Evolutionary conservation across 1,140 invertebrate species (phyloP).

Genomic region (Drosophila truncata): DNA sequence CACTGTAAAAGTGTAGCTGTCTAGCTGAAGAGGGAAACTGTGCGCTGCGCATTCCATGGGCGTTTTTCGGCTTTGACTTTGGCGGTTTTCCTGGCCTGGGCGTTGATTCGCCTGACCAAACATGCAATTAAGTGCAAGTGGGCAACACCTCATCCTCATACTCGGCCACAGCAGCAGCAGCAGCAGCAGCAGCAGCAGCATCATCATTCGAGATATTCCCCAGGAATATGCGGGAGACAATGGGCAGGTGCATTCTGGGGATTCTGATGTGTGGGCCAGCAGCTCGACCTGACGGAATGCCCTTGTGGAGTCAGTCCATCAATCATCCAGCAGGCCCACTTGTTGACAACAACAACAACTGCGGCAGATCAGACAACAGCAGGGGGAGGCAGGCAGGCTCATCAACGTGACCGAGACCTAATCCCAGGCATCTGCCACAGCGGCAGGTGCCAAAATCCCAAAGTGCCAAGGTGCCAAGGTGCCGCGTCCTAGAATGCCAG

Average conservation of each 20-base stretch:
- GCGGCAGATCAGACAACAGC: conserved; percentile 11
- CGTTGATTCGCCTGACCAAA: conserved; percentile 72
- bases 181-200: background rate
- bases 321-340: conserved; percentile 49
- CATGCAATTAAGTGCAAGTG: conserved; percentile 79
- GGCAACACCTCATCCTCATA: conserved; percentile 67
- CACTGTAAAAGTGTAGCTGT: conserved; percentile 10
- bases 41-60: conserved; percentile 57
- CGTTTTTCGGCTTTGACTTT: conserved; percentile 56
- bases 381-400: conserved; percentile 5
- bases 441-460: conserved; percentile 49
- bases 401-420: conserved; percentile 56
- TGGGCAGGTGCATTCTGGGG: conserved; percentile 44
- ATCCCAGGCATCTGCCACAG: conserved; percentile 49
- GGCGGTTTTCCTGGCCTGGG: conserved; percentile 52
- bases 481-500: conserved; percentile 1
- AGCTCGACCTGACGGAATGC: conserved; percentile 10
- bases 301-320: conserved; percentile 47
- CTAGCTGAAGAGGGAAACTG: conserved; percentile 23
- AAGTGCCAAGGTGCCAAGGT: conserved; percentile 16
- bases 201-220: conserved; percentile 18
- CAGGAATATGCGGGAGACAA: conserved; percentile 10
- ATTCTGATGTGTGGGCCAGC: conserved; percentile 49
- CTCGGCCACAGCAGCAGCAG: conserved; percentile 13
- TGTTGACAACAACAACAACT: conserved; percentile 40